Conservation (phyloP, 2,888 invertebrate genomes). For the Coelopa pilipes region DNA sequence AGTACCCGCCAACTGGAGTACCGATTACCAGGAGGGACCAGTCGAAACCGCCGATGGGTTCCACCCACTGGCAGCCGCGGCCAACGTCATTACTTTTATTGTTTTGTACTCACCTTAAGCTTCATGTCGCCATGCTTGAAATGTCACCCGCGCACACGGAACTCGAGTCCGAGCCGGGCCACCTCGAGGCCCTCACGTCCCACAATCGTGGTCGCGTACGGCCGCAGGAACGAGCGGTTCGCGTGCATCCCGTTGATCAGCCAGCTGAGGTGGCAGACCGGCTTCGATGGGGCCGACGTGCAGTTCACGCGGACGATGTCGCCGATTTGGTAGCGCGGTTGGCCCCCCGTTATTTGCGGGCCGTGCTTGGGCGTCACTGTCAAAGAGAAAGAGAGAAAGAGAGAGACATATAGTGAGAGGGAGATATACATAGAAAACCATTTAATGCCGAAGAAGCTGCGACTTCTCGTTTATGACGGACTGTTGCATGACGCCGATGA, state of each 20-base stretch:
- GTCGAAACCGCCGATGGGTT: too few species aligned
- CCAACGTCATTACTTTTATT: too few species aligned
- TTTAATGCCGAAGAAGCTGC: too few species aligned
- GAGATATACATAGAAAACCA: too few species aligned
- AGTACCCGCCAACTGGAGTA: too few species aligned
- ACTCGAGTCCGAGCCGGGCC: slow-evolving; percentile 80
- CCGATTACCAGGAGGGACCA: too few species aligned
- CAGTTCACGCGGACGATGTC: slow-evolving; percentile 86
- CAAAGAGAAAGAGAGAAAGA: too few species aligned
- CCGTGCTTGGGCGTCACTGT: slow-evolving; percentile 84
- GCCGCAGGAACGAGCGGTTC: slow-evolving; percentile 68
- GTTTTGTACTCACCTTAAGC: slow-evolving; percentile 77
- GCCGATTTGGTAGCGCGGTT: slow-evolving; percentile 83
- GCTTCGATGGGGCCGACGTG: slow-evolving; percentile 85
- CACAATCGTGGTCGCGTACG: slow-evolving; percentile 69
- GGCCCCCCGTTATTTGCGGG: slow-evolving; percentile 82
- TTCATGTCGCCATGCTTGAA: slow-evolving; percentile 87
- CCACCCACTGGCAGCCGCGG: too few species aligned
- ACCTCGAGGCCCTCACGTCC: slow-evolving; percentile 77
- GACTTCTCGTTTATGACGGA: too few species aligned
- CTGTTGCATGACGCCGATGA: too few species aligned
- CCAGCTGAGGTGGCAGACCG: slow-evolving; percentile 85
- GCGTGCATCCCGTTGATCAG: slow-evolving; percentile 86
- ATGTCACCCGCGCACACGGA: slow-evolving; percentile 81
- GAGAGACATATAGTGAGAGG: too few species aligned